A percentile compares a stretch with the other conserved stretches of the same genome.
These are phyloP conservation scores for Leucophenga varia DNA, from an alignment of 1,140 invertebrate genomes.

Conservation along the genomic window DNA sequence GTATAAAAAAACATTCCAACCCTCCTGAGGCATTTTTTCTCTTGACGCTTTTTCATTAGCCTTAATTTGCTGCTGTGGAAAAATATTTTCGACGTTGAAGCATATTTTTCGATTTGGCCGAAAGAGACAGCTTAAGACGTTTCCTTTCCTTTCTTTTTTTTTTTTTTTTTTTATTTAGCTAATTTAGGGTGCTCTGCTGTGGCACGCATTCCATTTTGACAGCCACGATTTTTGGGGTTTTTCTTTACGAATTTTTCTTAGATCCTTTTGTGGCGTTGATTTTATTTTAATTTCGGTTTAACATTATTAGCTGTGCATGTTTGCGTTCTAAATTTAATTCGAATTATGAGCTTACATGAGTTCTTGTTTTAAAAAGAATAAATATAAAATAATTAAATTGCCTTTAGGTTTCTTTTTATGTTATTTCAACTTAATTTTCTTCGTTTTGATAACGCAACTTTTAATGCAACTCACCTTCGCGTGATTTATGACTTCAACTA, in stretches of 20 bases:
- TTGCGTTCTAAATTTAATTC: constrained; percentile 44
- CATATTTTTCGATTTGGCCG: neutral
- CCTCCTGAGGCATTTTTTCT: too few relatives aligned
- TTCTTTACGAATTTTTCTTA: too few relatives aligned
- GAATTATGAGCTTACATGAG: constrained; percentile 14
- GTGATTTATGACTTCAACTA: constrained; percentile 27
- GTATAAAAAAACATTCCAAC: too few relatives aligned
- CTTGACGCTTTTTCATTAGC: constrained; percentile 47
- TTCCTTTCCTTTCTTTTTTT: constrained; percentile 5
- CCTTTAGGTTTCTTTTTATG: too few relatives aligned
- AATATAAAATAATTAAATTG: too few relatives aligned
- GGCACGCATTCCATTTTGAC: constrained; percentile 18
- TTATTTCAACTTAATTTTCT: constrained; percentile 39
- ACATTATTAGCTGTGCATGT: constrained; percentile 52
- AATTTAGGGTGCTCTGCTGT: constrained; percentile 3
- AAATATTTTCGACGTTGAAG: constrained; percentile 34
- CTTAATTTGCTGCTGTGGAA: constrained; percentile 52
- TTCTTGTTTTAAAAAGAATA: too few relatives aligned
- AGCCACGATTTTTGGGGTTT: constrained; percentile 20
- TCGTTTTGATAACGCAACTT: constrained; percentile 23
- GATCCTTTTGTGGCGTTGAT: too few relatives aligned
- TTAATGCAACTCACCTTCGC: constrained; percentile 32
- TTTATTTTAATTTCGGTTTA: constrained; percentile 48
- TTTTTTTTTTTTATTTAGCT: too few relatives aligned
- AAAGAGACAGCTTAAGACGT: too few relatives aligned